Conservation (phyloP, 2,113 vertebrate genomes). For the Microcebus lehilahytsara region DNA sequence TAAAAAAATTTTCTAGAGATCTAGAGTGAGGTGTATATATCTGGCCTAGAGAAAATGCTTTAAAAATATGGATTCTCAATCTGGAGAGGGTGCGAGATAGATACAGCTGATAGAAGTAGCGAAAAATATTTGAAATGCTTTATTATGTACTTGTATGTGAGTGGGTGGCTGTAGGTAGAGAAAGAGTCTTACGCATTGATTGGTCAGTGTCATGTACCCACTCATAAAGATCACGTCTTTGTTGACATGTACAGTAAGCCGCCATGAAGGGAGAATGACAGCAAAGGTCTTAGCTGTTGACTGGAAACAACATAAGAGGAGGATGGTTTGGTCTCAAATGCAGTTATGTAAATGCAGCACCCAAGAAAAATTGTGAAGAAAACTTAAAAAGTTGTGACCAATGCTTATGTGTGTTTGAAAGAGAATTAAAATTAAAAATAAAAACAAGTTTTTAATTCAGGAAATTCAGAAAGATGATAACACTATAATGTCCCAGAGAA, state of each 20-base stretch:
- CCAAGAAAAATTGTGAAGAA: not conserved
- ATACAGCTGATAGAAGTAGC: no score
- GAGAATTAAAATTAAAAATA: not conserved
- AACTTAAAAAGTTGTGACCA: not conserved
- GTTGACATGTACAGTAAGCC: not conserved
- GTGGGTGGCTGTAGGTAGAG: no score
- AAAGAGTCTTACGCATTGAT: no score
- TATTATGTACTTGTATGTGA: no score
- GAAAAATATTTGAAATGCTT: no score
- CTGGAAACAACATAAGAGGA: not conserved
- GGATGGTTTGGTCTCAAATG: not conserved
- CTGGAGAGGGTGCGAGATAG: not conserved
- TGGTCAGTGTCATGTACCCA: no score
- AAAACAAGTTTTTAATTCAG: not conserved
- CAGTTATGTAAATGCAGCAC: not conserved
- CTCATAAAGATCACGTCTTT: not conserved
- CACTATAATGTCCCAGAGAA: not conserved
- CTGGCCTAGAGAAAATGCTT: not conserved
- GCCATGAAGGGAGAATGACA: not conserved
- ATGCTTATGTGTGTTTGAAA: not conserved
- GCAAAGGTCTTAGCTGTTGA: not conserved
- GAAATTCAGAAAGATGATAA: not conserved
- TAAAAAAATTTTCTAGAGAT: not conserved
- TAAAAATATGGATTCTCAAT: not conserved
- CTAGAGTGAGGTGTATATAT: not conserved